Evolutionary conservation across 2,797 vertebrate genomes (phyloP).

Genomic region (Rhadinocentrus ornatus): DNA sequence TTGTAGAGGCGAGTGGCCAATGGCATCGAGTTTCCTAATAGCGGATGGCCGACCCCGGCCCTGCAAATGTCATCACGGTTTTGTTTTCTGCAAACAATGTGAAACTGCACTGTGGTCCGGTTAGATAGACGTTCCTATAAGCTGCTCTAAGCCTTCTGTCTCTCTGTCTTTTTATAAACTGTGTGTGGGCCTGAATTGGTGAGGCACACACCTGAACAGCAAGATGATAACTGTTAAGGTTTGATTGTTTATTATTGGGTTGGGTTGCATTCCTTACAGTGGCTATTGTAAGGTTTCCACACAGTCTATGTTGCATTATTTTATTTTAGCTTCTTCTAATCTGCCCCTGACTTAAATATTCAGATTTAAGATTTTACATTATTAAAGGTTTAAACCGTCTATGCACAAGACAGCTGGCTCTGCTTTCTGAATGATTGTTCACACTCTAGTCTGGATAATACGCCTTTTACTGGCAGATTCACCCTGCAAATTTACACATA

Average conservation of each 20-base stretch:
- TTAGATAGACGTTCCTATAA: conserved; percentile 41
- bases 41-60: conserved; percentile 53
- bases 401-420: neutral
- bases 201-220: neutral
- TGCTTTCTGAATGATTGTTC: neutral
- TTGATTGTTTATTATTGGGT: neutral
- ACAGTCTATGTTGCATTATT: no score
- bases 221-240: neutral
- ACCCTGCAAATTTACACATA: no score
- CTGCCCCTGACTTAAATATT: neutral
- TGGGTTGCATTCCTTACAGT: neutral
- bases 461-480: no score
- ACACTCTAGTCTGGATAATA: no score
- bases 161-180: conserved; percentile 50
- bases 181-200: conserved; percentile 8
- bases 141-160: conserved; percentile 69
- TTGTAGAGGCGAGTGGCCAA: conserved; percentile 62
- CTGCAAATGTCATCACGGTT: conserved; percentile 81
- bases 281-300: no score
- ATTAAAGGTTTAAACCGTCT: neutral
- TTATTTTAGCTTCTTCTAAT: no score
- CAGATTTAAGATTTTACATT: neutral
- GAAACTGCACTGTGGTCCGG: conserved; percentile 62
- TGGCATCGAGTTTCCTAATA: conserved; percentile 59
- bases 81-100: conserved; percentile 82